Base-by-base conservation (phyloP, 2,888 invertebrate genomes). In the Microplitis deprimator region DNA sequence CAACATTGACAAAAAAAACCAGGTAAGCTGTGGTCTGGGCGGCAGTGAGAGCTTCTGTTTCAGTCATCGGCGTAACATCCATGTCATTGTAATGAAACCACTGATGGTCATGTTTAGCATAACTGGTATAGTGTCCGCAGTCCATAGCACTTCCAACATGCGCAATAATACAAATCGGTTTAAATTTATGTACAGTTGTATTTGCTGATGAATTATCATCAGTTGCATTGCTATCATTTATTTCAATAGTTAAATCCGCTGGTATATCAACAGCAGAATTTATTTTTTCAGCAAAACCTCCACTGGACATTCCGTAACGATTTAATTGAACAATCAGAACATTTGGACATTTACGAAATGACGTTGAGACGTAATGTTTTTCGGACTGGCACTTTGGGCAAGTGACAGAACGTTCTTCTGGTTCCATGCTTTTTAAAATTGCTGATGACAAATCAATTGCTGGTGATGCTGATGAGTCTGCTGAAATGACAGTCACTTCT, bases 81-180 rank as follows among this genome's bases (percentile, higher is more conserved):
- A 85, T 82, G 71, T 87, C 87, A 73, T 87, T 87, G 77, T 86
- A 87, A 68, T 86, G 85, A 73, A 83, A 86, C 87, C 87, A 87
- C 39, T 84, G 81, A 29, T 85, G 82, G 4, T 83, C 81, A 71
- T 86, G 86, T 65, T 83, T 84, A 10, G 86, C 85, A 77, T 86
- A 87, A 73, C 87, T 86, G 65, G 87, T 86, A 69, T 87, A 87
- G 77, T 87, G 87, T 13, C 87, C 87, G 78, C 86, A 87, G 50
- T 87, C 86, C 82, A 87, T 85, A n/a, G 83, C 85, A 61, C 83
- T 83, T 20, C 87, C 87, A 29, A 87, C 86, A 41, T 87, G 87
- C 6, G 87, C 85, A 75, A 87, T 87, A 60, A 87, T 84, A 76
- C 85, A 83, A 13, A 86, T 80, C 3, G 86, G 87, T 71, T 86